Evolutionary conservation across 2,113 vertebrate species (phyloP).

Genomic region (Crypturellus undulatus): DNA sequence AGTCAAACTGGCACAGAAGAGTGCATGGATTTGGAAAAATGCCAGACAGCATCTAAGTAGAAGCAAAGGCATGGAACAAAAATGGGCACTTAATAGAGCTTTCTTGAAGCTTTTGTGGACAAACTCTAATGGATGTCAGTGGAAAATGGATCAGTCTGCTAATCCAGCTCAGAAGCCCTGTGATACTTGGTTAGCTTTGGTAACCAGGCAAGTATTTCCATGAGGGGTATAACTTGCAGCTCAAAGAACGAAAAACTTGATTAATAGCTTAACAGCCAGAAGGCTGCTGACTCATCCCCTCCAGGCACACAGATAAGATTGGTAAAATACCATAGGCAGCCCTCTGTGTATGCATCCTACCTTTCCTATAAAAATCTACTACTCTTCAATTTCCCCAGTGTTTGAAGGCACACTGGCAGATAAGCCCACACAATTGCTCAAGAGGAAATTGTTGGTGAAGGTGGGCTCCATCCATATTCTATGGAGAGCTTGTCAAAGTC

Average conservation of each 20-base stretch:
- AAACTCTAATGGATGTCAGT: neutral
- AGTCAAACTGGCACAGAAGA: neutral
- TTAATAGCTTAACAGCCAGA: neutral
- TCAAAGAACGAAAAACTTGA: neutral
- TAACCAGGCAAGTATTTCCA: neutral
- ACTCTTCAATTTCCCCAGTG: constrained; percentile 68
- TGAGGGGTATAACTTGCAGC: neutral
- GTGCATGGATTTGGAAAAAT: neutral
- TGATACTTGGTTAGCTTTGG: neutral
- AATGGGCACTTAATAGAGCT: neutral
- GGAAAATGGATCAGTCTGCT: neutral
- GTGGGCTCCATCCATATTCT: constrained; percentile 11
- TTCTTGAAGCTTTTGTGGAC: neutral
- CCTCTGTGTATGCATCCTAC: neutral
- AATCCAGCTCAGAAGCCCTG: neutral
- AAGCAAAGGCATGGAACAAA: neutral
- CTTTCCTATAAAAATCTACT: constrained; percentile 42
- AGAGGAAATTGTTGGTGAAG: constrained; percentile 5
- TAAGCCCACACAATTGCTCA: constrained; percentile 41
- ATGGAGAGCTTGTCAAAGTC: constrained; percentile 17
- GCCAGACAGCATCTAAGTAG: neutral
- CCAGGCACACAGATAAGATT: constrained; percentile 26
- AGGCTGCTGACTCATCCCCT: constrained; percentile 28
- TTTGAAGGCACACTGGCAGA: constrained; percentile 32
- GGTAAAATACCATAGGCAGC: constrained; percentile 33